Base-by-base conservation (phyloP, 2,113 vertebrate species). In the Anthoscopus minutus region DNA sequence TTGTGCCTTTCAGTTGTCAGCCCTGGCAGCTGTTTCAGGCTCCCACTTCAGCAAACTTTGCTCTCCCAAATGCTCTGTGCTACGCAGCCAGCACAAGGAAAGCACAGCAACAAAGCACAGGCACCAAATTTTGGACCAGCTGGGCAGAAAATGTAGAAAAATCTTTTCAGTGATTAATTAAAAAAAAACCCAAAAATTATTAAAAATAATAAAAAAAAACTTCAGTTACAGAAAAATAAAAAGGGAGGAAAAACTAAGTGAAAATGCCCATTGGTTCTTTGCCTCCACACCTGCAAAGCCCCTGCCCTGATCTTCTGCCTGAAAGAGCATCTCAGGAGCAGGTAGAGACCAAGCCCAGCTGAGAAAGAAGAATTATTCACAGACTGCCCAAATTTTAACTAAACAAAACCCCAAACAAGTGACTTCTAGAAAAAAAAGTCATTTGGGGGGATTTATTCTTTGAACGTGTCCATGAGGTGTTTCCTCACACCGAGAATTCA, bases 281-380 rank as follows among this genome's bases (percentile, higher is more conserved):
- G 25, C 50, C 17, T 70, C 3, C 5, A 2, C 15, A 47, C 0
- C 0, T 1, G 1, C 24, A 50, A 20, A 9, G 10, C 4, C 66
- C 30, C 23, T 74, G 51, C n/a, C 42, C 56, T n/a, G 3, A 48
- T 33, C 51, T 37, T 11, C 13, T 58, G 24, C 37, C 42, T 71
- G 66, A 35, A 82, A 58, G 53, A 61, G 33, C 28, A 53, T 38
- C 44, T 48, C 27, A 4, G 33, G 71, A 88, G n/a, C 47, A 60
- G 33, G 22, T 27, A 27, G 70, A 74, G 15, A 65, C 24, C 60
- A 37, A 73, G 30, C 13, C 11, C 73, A 35, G 11, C 8, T 13
- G 14, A 3, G 4, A 87, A 67, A 15, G 50, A 6, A 71, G n/a
- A 53, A 66, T 71, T 78, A 69, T 9, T 76, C 31, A 54, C 50